Conservation (phyloP, 2,888 invertebrate genomes). For the Allolobophora icterica region DNA sequence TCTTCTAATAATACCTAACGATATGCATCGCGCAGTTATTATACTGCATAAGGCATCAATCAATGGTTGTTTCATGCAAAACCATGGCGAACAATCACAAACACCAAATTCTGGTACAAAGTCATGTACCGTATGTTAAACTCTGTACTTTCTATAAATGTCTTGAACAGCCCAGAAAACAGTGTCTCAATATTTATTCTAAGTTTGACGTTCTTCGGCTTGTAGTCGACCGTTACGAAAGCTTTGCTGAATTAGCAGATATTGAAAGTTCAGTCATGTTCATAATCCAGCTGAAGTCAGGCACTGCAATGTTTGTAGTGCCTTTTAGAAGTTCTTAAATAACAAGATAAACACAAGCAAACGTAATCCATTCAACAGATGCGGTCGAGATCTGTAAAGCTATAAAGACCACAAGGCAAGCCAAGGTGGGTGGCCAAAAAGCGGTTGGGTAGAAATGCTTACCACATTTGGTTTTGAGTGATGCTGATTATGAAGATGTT, state of each 20-base stretch:
- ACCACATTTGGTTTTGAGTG: constrained; percentile 66
- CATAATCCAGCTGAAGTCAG: no score
- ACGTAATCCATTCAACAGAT: background rate
- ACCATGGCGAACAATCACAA: background rate
- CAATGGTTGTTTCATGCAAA: background rate
- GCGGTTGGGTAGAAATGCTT: constrained; percentile 46
- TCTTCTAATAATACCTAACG: background rate
- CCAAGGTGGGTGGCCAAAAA: background rate
- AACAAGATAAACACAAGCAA: background rate
- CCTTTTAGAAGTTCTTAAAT: background rate
- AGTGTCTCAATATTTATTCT: background rate
- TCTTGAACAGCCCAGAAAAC: background rate
- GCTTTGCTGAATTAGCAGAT: background rate
- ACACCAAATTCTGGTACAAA: background rate
- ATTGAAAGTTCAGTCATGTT: background rate
- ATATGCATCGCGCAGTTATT: background rate
- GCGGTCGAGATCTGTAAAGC: background rate
- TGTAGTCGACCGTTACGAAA: background rate
- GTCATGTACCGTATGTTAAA: background rate
- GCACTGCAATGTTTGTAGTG: no score
- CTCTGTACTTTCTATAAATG: background rate
- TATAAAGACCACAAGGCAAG: background rate
- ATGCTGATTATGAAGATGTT: constrained; percentile 65
- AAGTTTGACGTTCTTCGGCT: no score
- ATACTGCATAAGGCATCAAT: background rate